These are phyloP conservation scores for Tupiocoris notatus DNA, from an alignment of 2,888 invertebrate genomes.

Conservation along the genomic window DNA sequence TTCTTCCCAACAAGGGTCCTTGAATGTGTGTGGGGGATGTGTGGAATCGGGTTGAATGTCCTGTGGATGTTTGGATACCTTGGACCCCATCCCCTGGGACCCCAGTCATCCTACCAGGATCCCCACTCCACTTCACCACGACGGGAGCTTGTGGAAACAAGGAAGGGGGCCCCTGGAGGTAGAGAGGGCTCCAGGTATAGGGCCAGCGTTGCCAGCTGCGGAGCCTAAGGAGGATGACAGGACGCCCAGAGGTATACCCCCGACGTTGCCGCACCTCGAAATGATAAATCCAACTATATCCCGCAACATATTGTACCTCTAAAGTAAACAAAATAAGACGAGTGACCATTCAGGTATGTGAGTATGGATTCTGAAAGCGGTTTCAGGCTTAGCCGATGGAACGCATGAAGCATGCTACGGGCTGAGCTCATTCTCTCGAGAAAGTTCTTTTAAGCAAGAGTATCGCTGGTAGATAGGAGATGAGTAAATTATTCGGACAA, in stretches of 20 bases:
- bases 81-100: slow-evolving; percentile 47
- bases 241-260: not conserved
- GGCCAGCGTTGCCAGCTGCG: slow-evolving; percentile 45
- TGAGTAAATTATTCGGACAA: too few species aligned
- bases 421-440: too few species aligned
- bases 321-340: slow-evolving; percentile 20
- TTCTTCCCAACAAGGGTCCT: not conserved
- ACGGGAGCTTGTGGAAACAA: slow-evolving; percentile 8
- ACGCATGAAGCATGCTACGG: too few species aligned
- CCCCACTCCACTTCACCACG: not conserved
- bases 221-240: not conserved
- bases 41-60: slow-evolving; percentile 43
- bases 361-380: too few species aligned
- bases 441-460: too few species aligned
- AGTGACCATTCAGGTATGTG: too few species aligned
- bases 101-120: not conserved
- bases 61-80: slow-evolving; percentile 50
- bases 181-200: slow-evolving; percentile 35
- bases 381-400: too few species aligned
- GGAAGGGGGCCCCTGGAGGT: slow-evolving; percentile 8
- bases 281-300: slow-evolving; percentile 1
- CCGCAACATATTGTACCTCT: slow-evolving; percentile 35
- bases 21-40: slow-evolving; percentile 18
- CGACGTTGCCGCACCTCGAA: slow-evolving; percentile 26
- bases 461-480: too few species aligned